These are phyloP conservation scores for Galerucella calmariensis DNA, from an alignment of 2,888 invertebrate genomes.

Conservation along the genomic window DNA sequence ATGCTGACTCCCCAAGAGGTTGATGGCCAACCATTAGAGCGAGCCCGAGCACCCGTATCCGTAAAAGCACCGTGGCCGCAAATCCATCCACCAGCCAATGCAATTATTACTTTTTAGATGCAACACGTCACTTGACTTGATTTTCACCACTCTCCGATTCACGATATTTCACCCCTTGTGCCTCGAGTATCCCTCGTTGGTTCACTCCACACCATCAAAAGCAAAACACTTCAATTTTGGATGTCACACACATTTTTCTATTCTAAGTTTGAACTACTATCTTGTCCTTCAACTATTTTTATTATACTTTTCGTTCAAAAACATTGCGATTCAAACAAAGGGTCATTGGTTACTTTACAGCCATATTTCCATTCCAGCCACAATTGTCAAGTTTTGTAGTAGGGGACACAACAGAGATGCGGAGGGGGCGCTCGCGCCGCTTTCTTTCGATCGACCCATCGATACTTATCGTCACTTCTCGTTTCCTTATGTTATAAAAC, in stretches of 20 bases:
- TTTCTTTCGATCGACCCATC: constrained; percentile 46
- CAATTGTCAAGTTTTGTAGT: constrained; percentile 49
- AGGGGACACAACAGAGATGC: constrained; percentile 40
- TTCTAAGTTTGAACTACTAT: constrained; percentile 39
- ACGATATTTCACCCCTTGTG: constrained; percentile 41
- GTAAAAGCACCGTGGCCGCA: constrained; percentile 43
- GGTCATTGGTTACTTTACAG: constrained; percentile 65
- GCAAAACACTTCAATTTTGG: constrained; percentile 41
- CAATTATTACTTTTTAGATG: constrained; percentile 45
- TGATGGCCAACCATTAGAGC: constrained; percentile 62
- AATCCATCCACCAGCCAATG: constrained; percentile 54
- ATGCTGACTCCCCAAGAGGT: constrained; percentile 54
- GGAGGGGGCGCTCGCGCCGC: constrained; percentile 42
- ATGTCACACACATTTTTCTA: constrained; percentile 45
- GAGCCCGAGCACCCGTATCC: constrained; percentile 51
- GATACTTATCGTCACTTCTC: constrained; percentile 42
- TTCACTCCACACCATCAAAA: constrained; percentile 42
- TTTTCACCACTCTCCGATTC: constrained; percentile 35
- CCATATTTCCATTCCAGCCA: constrained; percentile 62
- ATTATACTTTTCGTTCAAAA: constrained; percentile 52
- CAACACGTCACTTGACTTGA: constrained; percentile 36
- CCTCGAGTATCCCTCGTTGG: constrained; percentile 32
- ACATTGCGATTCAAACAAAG: constrained; percentile 63
- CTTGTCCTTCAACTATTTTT: constrained; percentile 48
- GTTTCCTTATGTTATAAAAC: constrained; percentile 28